These are phyloP conservation scores for Ia io DNA, from an alignment of 2,113 vertebrate genomes.

Conservation along the genomic window DNA sequence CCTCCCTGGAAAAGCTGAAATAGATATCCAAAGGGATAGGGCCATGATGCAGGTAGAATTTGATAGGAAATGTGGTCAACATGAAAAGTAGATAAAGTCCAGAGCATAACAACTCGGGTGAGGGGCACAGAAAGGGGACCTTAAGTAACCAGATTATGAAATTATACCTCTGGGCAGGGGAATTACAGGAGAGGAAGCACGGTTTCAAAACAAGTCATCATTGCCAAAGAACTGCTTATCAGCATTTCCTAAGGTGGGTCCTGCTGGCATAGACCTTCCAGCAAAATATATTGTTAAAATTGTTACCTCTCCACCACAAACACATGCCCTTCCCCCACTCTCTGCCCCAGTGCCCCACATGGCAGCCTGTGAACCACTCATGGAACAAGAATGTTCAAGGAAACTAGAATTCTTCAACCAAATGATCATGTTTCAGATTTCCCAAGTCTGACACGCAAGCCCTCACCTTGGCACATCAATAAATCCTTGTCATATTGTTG, in stretches of 20 bases:
- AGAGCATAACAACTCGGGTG: neutral
- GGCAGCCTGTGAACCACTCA: neutral
- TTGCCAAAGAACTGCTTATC: neutral
- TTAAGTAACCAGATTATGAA: neutral
- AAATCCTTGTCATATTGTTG: slow-evolving; percentile 19
- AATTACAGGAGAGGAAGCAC: neutral
- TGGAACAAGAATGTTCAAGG: neutral
- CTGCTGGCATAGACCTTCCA: neutral
- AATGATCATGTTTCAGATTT: slow-evolving; percentile 36
- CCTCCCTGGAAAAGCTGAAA: neutral
- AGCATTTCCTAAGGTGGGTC: neutral
- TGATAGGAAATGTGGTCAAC: neutral
- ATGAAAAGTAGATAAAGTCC: neutral
- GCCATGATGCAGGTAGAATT: neutral
- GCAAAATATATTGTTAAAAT: neutral
- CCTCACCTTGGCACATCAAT: neutral
- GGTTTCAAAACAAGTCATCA: neutral
- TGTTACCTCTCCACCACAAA: neutral
- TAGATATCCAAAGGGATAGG: neutral
- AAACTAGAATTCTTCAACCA: slow-evolving; percentile 8
- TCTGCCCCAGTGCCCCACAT: neutral
- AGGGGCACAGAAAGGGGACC: neutral
- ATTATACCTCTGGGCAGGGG: neutral
- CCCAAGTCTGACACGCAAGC: neutral
- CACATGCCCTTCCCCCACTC: neutral